Base-by-base conservation (phyloP, 2,888 invertebrate genomes). In the Tetanocera ferruginea region DNA sequence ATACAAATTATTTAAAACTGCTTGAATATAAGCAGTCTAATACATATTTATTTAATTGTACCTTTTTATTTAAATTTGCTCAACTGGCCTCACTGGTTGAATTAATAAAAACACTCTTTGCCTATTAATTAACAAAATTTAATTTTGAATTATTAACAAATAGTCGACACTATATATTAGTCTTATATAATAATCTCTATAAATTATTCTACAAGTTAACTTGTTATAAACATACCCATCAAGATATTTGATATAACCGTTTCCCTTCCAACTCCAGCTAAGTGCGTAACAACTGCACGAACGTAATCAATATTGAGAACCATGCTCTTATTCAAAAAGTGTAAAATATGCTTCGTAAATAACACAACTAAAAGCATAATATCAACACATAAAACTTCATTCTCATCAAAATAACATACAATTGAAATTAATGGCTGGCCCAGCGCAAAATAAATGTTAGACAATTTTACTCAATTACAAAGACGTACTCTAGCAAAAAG, bases 351-450 rank as follows among this genome's bases (percentile, higher is more conserved):
- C 19, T n/a, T 34, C 6, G 5, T 3, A 43, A 37, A 43, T 6
- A 43, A 37, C 8, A 67, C 19, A 19, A 49, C 2, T 64, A 64
- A 64, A 6, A 14, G 64, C 23, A 11, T 19, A 43, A 67, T 43
- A 34, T 49, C 67, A 67, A 43, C 67, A 67, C 67, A 43, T 37
- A 34, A 60, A 25, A 64, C 64, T 28, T 64, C 19, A 43, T 67
- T n/a, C 19, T 67, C 67, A 9, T 43, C 19, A 67, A 67, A 17
- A 43, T 4, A 34, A 19, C 67, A 37, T 25, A 23, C 23, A 67
- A 67, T 67, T 19, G 67, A 67, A 67, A 67, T 67, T 43, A 67
- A 67, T 67, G 34, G 43, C 11, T 43, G 34, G n/a, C 64, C 28
- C 37, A 23, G 43, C n/a, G 23, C 11, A 43, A 67, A 49, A 37